Conservation (phyloP, 2,888 invertebrate species). For the Helicoverpa assulta region DNA sequence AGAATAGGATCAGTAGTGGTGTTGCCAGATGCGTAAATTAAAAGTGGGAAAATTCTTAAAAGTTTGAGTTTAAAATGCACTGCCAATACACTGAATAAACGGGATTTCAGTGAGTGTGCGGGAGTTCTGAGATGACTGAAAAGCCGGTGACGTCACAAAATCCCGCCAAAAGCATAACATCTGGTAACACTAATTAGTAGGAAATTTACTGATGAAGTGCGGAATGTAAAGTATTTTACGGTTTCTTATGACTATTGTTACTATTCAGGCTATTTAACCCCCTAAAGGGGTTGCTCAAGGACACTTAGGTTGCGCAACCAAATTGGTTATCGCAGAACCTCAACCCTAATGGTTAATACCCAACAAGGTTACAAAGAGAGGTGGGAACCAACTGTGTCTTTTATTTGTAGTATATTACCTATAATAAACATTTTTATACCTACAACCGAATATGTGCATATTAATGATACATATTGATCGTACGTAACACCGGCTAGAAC, state of each 20-base stretch:
- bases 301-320: conserved; percentile 8
- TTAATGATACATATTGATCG: conserved; percentile 46
- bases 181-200: neutral
- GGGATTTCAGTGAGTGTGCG: neutral
- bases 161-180: neutral
- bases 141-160: neutral
- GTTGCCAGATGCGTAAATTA: neutral
- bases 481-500: conserved; percentile 48
- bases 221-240: conserved; percentile 49
- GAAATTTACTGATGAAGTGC: conserved; percentile 40
- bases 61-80: neutral
- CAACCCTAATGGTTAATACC: conserved; percentile 8
- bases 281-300: conserved; percentile 4
- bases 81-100: neutral
- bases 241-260: conserved; percentile 46
- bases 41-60: neutral
- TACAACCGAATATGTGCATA: conserved; percentile 50
- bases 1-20: conserved; percentile 23
- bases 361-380: conserved; percentile 18
- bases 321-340: conserved; percentile 14
- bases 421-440: conserved; percentile 47
- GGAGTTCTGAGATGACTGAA: too few relatives aligned
- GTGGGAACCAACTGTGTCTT: conserved; percentile 53
- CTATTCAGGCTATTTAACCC: conserved; percentile 27
- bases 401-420: conserved; percentile 47